Percentiles rank a stretch among this genome's conserved stretches.
Evolutionary conservation across 2,888 invertebrate genomes (phyloP).

Genomic region (Nemoura dubitans): DNA sequence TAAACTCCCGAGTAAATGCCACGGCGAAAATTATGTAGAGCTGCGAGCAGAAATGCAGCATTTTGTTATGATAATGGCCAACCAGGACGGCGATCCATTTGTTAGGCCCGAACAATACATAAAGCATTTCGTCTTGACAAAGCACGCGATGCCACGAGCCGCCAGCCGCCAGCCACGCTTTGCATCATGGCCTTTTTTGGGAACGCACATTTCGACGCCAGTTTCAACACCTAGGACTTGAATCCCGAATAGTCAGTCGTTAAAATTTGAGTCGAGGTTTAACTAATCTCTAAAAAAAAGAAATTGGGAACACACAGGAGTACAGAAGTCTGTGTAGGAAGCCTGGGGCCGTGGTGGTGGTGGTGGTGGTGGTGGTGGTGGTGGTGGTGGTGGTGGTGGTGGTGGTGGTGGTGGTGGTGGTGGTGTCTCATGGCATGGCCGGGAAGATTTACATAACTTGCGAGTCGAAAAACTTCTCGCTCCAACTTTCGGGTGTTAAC

Average conservation of each 20-base stretch:
- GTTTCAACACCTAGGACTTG: neutral
- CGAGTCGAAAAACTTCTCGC: conserved; percentile 21
- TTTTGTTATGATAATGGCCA: conserved; percentile 14
- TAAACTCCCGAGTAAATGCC: conserved; percentile 1
- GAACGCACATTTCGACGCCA: neutral
- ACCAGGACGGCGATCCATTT: neutral
- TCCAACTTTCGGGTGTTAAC: conserved; percentile 20
- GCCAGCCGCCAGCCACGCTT: no score
- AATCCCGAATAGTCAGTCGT: neutral
- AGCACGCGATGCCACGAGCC: conserved; percentile 8
- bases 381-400: no score
- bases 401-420: no score
- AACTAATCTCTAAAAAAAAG: neutral
- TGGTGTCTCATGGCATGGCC: conserved; percentile 9
- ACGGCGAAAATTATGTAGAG: neutral
- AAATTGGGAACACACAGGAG: neutral
- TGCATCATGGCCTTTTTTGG: neutral
- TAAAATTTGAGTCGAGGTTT: neutral
- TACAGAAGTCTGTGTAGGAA: neutral
- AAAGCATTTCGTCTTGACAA: conserved; percentile 14
- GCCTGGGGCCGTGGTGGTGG: neutral
- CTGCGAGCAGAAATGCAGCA: neutral
- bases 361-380: no score
- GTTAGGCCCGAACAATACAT: neutral
- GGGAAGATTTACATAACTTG: neutral